Conservation (phyloP, 2,888 invertebrate genomes). For the Euplagia quadripunctaria region DNA sequence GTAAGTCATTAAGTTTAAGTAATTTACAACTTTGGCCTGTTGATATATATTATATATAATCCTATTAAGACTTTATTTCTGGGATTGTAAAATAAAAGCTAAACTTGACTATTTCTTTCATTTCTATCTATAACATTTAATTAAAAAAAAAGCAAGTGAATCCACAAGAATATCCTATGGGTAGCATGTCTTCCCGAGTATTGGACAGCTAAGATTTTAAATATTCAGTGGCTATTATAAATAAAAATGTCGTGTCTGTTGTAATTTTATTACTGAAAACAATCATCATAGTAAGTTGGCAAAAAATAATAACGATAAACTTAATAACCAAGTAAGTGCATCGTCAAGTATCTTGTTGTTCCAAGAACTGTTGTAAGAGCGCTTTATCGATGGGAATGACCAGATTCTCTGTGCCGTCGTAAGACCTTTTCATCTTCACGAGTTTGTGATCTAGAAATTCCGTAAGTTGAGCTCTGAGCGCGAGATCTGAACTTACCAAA, state of each 20-base stretch:
- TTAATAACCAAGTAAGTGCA: neutral
- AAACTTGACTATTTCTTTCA: conserved; percentile 70
- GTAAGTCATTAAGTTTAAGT: conserved; percentile 88
- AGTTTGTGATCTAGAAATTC: conserved; percentile 98
- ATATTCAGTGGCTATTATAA: neutral
- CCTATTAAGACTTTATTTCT: conserved; percentile 87
- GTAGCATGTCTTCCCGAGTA: too few relatives aligned
- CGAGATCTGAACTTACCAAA: conserved; percentile 96
- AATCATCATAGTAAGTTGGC: neutral
- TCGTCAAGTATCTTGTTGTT: conserved; percentile 82
- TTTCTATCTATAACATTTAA: conserved; percentile 38
- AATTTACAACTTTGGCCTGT: conserved; percentile 87
- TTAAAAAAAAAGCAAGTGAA: neutral
- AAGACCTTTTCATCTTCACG: conserved; percentile 92
- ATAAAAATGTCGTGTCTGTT: neutral
- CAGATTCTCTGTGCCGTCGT: conserved; percentile 94
- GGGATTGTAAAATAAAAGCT: conserved; percentile 87
- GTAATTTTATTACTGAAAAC: conserved; percentile 10
- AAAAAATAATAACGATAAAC: neutral
- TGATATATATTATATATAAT: conserved; percentile 87
- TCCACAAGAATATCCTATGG: too few relatives aligned
- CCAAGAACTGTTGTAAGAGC: conserved; percentile 93
- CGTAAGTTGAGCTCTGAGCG: conserved; percentile 95
- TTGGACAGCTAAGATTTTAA: too few relatives aligned
- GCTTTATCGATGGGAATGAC: conserved; percentile 92